Evolutionary conservation across 2,113 vertebrate species (phyloP).

Genomic region (Struthio camelus): DNA sequence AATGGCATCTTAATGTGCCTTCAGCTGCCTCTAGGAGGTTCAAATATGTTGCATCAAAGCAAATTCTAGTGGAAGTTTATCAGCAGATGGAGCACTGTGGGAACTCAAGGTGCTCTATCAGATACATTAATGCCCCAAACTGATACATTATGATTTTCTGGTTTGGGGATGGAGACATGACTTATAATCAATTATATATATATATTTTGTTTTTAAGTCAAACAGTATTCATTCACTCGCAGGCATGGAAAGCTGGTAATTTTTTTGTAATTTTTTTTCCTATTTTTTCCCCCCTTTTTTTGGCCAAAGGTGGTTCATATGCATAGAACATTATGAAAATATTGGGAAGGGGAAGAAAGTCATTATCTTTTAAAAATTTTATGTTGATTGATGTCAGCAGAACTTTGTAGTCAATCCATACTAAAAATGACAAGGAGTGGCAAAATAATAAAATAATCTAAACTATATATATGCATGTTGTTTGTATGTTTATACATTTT

Average conservation of each 20-base stretch:
- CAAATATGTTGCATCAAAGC: neutral
- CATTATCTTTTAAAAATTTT: neutral
- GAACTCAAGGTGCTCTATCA: constrained; percentile 6
- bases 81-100: constrained; percentile 40
- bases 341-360: neutral
- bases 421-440: neutral
- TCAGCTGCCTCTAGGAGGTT: constrained; percentile 10
- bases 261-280: neutral
- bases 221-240: constrained; percentile 10
- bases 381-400: neutral
- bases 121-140: neutral
- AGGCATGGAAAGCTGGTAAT: neutral
- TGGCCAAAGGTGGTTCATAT: neutral
- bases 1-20: constrained; percentile 43
- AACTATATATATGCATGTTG: neutral
- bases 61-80: neutral
- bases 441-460: neutral
- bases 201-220: neutral
- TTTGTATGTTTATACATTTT: neutral
- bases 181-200: constrained; percentile 11
- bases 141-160: neutral
- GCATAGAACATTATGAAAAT: neutral
- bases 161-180: neutral
- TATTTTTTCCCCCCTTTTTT: neutral
- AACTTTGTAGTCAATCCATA: neutral